Evolutionary conservation across 2,113 vertebrate species (phyloP).

Genomic region (Cyrtonyx montezumae): DNA sequence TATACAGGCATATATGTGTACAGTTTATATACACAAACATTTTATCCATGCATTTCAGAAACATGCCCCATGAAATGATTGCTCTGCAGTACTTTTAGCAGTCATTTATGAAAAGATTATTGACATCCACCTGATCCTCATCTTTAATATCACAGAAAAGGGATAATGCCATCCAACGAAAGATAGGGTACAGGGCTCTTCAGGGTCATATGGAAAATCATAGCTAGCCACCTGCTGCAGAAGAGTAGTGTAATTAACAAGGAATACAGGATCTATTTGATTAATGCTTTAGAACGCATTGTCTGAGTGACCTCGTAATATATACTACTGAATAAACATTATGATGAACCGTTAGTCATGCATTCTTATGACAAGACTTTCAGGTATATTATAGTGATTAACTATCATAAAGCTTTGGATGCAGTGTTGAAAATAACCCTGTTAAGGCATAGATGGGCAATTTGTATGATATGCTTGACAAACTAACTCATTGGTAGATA

Average conservation of each 20-base stretch:
- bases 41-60: background rate
- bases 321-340: background rate
- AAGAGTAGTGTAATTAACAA: background rate
- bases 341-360: background rate
- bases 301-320: background rate
- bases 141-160: background rate
- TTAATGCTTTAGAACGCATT: background rate
- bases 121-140: background rate
- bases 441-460: background rate
- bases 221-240: background rate
- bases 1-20: rapidly evolving
- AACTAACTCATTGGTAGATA: background rate
- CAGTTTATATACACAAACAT: background rate
- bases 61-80: background rate
- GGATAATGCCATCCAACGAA: background rate
- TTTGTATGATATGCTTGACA: background rate
- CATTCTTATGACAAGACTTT: background rate
- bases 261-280: background rate
- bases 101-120: background rate
- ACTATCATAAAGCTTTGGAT: background rate
- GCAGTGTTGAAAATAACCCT: background rate
- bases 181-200: background rate
- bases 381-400: background rate
- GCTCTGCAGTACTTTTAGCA: background rate
- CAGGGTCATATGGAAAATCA: background rate